A percentile compares a stretch with the other conserved stretches of the same genome.
phyloP scores from a whole-genome alignment of 2,888 invertebrate genomes.

The Agrotis exclamationis region DNA sequence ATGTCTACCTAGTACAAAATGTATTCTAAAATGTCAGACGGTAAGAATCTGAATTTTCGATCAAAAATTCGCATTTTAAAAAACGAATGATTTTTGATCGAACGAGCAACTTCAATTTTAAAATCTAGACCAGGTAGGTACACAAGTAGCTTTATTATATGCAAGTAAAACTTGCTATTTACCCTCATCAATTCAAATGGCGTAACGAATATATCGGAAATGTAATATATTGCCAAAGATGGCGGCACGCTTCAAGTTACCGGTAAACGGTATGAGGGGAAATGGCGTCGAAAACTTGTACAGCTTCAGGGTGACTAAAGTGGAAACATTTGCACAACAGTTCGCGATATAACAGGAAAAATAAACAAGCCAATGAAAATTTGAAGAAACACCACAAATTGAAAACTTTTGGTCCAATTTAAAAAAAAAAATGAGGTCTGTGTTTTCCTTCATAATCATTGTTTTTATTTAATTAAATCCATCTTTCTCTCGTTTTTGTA shows the following conservation, averaged over 20 bases:
- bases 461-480: conserved; percentile 23
- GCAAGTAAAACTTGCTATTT: background rate
- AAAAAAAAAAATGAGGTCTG: background rate
- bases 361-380: background rate
- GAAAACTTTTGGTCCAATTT: background rate
- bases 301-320: conserved; percentile 1
- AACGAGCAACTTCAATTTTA: too few relatives aligned
- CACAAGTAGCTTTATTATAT: too few relatives aligned
- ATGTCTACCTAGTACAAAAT: too few relatives aligned
- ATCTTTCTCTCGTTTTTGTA: background rate
- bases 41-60: too few relatives aligned
- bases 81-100: too few relatives aligned
- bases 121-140: too few relatives aligned
- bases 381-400: background rate
- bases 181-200: background rate
- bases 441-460: conserved; percentile 3
- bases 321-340: conserved; percentile 5
- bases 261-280: background rate
- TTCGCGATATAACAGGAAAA: background rate
- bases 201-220: background rate
- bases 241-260: conserved; percentile 6
- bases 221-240: conserved; percentile 6
- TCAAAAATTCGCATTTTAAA: too few relatives aligned
- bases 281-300: conserved; percentile 5
- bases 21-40: too few relatives aligned